Base-by-base conservation (phyloP, 2,113 vertebrate genomes). In the Platichthys flesus region DNA sequence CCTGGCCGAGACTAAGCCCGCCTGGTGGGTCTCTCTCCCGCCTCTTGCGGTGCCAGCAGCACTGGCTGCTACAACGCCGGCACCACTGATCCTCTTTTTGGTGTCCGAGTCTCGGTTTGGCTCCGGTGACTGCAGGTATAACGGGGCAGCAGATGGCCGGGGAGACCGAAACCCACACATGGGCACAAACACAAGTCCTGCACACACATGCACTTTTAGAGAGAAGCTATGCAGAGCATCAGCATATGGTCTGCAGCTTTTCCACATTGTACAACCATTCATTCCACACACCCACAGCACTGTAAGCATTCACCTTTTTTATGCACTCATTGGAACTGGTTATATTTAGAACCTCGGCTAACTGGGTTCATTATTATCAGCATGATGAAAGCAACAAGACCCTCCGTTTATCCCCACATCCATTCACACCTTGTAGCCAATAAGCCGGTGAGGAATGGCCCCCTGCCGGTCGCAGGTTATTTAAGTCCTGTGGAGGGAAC, bases 341-440 rank as follows among this genome's bases (percentile, higher is more conserved):
- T 85, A 79, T 79, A 61, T 73, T 83, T 83, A 81, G 76, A 82
- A 68, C 52, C 52, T 45, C 5, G 37, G 55, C 77, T 62, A 49
- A 40, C 37, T 61, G 12, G 13, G 31, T 65, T 82, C 35, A 64
- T 84, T 71, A 67, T 74, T 55, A 62, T 67, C 83, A 82, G 81
- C 71, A 13, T 40, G 79, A 84, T 40, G 49, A 65, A 67, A 62
- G 42, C 72, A 73, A 47, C 79, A 68, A 76, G 67, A 42, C 49
- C 54, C 57, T 28, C 67, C 24, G 49, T 69, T 84, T 74, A 85
- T 73, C 72, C 74, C 71, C 78, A 61, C 75, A 66, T 77, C 80
- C 74, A 83, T 87, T 88, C 84, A 87, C 88, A 90, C 89, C 78
- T 79, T 85, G 89, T 85, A 88, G 55, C 79, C 85, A 87, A 84